Conservation (phyloP, 2,888 invertebrate species). For the Diaprepes abbreviatus region DNA sequence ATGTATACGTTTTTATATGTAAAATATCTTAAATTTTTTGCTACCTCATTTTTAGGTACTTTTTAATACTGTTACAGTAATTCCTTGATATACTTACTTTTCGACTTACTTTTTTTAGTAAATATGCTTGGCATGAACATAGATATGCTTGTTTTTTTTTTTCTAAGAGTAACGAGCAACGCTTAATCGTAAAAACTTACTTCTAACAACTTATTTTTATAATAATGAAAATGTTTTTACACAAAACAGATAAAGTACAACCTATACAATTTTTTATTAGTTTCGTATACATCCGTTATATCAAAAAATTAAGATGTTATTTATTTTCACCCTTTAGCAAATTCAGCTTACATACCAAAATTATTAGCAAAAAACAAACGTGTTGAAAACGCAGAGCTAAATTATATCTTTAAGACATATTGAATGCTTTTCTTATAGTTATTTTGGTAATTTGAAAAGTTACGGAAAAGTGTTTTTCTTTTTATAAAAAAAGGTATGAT, state of each 20-base stretch:
- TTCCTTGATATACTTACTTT: conserved; percentile 46
- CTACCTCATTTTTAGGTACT: conserved; percentile 64
- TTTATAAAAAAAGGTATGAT: no score
- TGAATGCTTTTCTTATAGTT: no score
- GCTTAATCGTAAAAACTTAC: conserved; percentile 47
- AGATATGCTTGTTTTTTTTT: conserved; percentile 45
- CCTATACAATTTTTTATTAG: conserved; percentile 42
- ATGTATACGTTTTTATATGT: conserved; percentile 33
- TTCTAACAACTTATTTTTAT: conserved; percentile 45
- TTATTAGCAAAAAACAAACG: no score
- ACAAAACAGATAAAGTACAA: conserved; percentile 46
- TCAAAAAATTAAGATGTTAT: conserved; percentile 3
- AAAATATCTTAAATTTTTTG: conserved; percentile 41
- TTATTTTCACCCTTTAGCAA: conserved; percentile 15
- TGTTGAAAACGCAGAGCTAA: no score
- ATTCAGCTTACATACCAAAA: background rate
- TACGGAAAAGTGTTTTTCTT: no score
- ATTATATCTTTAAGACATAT: no score
- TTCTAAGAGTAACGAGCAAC: conserved; percentile 45
- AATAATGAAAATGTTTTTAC: conserved; percentile 45
- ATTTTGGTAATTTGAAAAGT: no score
- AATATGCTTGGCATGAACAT: conserved; percentile 46
- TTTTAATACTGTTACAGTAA: conserved; percentile 65
- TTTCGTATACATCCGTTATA: conserved; percentile 47
- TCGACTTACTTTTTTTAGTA: conserved; percentile 26